Base-by-base conservation (phyloP, 2,797 vertebrate species). In the Myripristis jacobus region DNA sequence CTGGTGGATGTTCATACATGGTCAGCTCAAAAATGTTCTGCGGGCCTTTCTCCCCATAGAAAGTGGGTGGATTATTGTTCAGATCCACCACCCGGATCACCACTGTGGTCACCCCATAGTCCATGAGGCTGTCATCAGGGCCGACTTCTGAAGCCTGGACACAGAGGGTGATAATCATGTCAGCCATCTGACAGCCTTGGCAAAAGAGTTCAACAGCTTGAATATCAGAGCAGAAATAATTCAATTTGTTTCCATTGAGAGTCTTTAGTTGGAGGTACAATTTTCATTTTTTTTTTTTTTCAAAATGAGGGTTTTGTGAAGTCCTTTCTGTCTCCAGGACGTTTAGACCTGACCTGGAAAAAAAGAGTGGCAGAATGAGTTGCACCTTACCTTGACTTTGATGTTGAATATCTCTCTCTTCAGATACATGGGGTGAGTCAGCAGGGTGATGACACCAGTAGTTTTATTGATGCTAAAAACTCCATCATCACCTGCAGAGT, bases 1-100 rank as follows among this genome's bases (percentile, higher is more conserved):
- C 96, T 0, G 96, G 95, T 0, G 97, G 97, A 82, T 99, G 96
- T 76, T 99, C 98, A 0, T 96, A 94, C 94, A 98, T 96, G 55
- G 95, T 97, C 77, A 99, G 85, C 83, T 98, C 95, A 88, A 99
- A 99, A 50, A 87, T 94, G 84, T 95, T 96, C 89, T 98, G 96
- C 2, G 92, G 95, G 55, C 97, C 96, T 0, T 88, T 95, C 73
- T 98, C 96, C 43, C 97, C 97, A 0, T 96, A 99, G 91, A 99
- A 99, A 0, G 96, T 98, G 0, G 97, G 98, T 0, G 95, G 96
- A 15, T 99, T 98, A 68, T 99, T 98, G 90, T 99, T 99, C 63
- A 99, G 94, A 87, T 99, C 97, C 2, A 99, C 94, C 13, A 99
- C 94, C 61, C 95, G 94, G 88, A 99, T 95, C 66, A 94, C 96